Base-by-base conservation (phyloP, 2,113 vertebrate species). In the Pimephales promelas region DNA sequence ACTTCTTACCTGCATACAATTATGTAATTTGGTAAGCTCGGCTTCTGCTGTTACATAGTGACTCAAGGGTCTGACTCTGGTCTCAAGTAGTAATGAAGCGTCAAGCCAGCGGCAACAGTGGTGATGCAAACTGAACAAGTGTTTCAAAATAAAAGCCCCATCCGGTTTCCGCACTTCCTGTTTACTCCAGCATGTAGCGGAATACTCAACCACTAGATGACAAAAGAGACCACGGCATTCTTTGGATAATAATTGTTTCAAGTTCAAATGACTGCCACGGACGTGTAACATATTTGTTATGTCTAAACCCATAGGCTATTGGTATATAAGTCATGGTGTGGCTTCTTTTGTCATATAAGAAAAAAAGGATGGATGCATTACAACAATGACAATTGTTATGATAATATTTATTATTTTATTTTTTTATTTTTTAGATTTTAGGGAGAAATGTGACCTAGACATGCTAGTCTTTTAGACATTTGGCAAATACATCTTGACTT, bases 61-160 rank as follows among this genome's bases (percentile, higher is more conserved):
- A 24, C 74, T 16, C 18, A 71, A 45, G n/a, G n/a, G n/a, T n/a
- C n/a, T n/a, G n/a, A n/a, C n/a, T n/a, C n/a, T 31, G 1, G 11
- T 77, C 16, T 34, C 10, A 5, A 2, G 34, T 45, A 3, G 34
- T 13, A n/a, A 3, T 64, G 40, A 45, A 28, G 40, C 22, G 16
- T 47, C 22, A 66, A 31, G 5, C 9, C 18, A 49, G 24, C 18
- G 2, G 5, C 24, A 43, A 26, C 11, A 9, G 34, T 9, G 13
- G 61, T 20, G 9, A 7, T 45, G 1, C 43, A 20, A 36, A 28
- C n/a, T n/a, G 0, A 20, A 3, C 4, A 0, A 8, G 16, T 52
- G 49, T 52, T 52, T 52, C 49, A 52, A 52, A 52, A 18, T 81
- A 81, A 81, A 81, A 81, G 79, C 18, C 47, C 20, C 78, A n/a